Conservation (phyloP, 2,888 invertebrate genomes). For the Isotomurus palustris region DNA sequence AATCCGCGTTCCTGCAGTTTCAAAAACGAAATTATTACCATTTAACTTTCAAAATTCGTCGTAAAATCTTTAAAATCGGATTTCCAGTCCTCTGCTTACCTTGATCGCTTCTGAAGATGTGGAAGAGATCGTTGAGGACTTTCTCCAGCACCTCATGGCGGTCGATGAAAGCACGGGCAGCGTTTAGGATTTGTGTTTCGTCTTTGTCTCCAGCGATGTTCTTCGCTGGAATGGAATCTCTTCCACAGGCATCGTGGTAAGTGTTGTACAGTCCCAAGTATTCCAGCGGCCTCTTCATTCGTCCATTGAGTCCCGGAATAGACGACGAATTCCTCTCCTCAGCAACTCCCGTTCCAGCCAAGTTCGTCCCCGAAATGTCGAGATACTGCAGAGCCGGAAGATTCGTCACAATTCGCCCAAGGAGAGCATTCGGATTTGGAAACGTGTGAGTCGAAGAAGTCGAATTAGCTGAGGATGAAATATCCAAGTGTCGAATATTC, state of each 20-base stretch:
- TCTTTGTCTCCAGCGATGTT: slow-evolving; percentile 87
- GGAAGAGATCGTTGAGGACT: slow-evolving; percentile 86
- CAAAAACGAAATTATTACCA: not conserved
- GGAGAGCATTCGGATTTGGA: slow-evolving; percentile 65
- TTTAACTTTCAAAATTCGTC: not conserved
- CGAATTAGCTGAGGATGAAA: slow-evolving; percentile 2
- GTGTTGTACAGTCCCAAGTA: slow-evolving; percentile 91
- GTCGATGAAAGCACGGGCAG: slow-evolving; percentile 75
- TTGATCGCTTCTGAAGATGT: slow-evolving; percentile 76
- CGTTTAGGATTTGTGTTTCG: slow-evolving; percentile 82
- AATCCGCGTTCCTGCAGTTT: slow-evolving; percentile 49
- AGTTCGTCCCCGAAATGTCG: slow-evolving; percentile 93
- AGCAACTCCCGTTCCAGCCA: slow-evolving; percentile 70
- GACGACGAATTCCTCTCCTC: slow-evolving; percentile 54
- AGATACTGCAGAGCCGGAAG: slow-evolving; percentile 73
- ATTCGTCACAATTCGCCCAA: slow-evolving; percentile 66
- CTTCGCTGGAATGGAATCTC: slow-evolving; percentile 54
- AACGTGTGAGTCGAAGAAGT: slow-evolving; percentile 54
- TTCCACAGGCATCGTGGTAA: slow-evolving; percentile 78
- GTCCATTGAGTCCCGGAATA: slow-evolving; percentile 75
- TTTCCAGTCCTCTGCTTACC: slow-evolving; percentile 55
- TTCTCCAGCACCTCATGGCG: slow-evolving; percentile 74
- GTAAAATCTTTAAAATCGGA: not conserved
- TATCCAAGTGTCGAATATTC: not conserved
- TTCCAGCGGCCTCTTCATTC: slow-evolving; percentile 72